These are phyloP conservation scores for Aeoliscus strigatus DNA, from an alignment of 2,797 vertebrate genomes.

Conservation along the genomic window DNA sequence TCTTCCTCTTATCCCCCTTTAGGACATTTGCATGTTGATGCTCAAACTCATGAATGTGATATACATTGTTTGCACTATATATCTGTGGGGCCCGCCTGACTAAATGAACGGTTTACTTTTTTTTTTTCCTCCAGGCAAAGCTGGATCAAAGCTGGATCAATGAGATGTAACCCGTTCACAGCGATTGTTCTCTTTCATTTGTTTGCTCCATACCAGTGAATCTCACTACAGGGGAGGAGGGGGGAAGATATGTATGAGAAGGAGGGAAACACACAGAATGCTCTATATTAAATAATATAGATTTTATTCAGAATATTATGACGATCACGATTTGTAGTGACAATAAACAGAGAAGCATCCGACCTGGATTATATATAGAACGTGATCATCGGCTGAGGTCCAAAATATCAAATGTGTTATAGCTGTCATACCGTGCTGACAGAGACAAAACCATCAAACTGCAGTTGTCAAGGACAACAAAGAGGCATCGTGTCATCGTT, in stretches of 20 bases:
- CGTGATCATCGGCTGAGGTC: constrained; percentile 17
- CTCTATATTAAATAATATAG: neutral
- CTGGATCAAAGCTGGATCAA: constrained; percentile 51
- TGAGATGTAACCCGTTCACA: constrained; percentile 57
- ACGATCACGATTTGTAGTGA: no score
- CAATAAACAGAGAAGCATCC: no score
- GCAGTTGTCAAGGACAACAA: constrained; percentile 31
- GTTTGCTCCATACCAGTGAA: constrained; percentile 28
- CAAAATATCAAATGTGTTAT: constrained; percentile 39
- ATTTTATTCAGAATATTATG: no score
- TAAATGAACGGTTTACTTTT: constrained; percentile 25
- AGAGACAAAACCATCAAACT: constrained; percentile 28
- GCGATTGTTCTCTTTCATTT: constrained; percentile 36
- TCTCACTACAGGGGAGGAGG: constrained; percentile 7
- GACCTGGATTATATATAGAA: neutral
- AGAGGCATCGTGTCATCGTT: constrained; percentile 21
- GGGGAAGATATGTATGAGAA: neutral
- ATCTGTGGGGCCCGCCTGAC: constrained; percentile 27
- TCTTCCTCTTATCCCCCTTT: no score
- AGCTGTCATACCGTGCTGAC: constrained; percentile 2
- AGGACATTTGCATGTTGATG: neutral
- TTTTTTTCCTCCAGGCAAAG: constrained; percentile 25
- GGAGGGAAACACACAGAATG: constrained; percentile 2
- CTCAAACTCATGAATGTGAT: constrained; percentile 1
- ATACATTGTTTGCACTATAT: constrained; percentile 6